A percentile compares a stretch with the other conserved stretches of the same genome.
Conservation (phyloP, 2,113 vertebrate species). For the Enhydra lutris region DNA sequence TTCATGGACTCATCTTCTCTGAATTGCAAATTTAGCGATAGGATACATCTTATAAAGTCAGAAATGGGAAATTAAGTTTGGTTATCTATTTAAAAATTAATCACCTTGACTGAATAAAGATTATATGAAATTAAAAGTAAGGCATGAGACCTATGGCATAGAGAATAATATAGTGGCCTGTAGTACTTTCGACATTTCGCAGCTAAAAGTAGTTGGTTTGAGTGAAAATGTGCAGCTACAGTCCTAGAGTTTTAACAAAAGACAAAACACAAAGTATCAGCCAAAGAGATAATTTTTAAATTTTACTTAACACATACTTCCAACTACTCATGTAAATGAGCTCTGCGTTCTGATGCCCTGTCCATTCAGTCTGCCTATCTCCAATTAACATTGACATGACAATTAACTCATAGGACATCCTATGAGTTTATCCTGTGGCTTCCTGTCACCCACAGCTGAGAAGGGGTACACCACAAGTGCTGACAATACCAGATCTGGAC, state of each 20-base stretch:
- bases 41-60: not conserved
- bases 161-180: rapidly evolving
- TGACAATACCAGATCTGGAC: not conserved
- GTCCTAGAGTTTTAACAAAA: not conserved
- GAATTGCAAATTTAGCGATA: not conserved
- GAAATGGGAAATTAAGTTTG: not conserved
- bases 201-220: rapidly evolving
- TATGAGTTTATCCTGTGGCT: not conserved
- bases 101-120: not conserved
- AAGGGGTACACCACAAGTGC: not conserved
- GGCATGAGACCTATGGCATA: not conserved
- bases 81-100: not conserved
- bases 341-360: rapidly evolving
- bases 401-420: not conserved
- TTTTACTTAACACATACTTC: not conserved
- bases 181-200: not conserved
- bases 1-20: not conserved
- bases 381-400: not conserved
- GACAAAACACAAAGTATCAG: not conserved
- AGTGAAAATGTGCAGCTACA: not conserved
- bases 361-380: not conserved
- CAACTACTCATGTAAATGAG: not conserved
- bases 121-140: not conserved
- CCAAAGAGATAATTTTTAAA: not conserved
- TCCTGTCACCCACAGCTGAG: not conserved